phyloP scores from a whole-genome alignment of 2,113 vertebrate genomes.

The Tyto alba region DNA sequence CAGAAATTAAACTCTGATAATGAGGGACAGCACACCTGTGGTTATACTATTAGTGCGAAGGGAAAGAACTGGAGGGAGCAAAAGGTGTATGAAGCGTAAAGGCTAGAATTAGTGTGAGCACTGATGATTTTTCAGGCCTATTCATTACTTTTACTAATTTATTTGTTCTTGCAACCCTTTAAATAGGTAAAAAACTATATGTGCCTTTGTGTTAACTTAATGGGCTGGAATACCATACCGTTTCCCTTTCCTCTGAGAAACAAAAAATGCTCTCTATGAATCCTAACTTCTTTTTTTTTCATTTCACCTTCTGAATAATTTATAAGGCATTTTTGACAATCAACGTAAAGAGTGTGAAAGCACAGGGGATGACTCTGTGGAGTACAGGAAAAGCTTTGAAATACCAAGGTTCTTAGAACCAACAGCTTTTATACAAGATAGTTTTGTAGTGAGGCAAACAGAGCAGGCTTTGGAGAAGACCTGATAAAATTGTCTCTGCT shows the following conservation, averaged over 20 bases:
- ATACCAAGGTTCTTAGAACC: background rate
- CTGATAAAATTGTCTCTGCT: background rate
- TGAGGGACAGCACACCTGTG: background rate
- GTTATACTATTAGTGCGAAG: background rate
- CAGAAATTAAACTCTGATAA: background rate
- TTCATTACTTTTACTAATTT: background rate
- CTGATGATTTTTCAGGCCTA: background rate
- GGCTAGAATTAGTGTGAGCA: background rate
- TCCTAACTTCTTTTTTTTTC: background rate
- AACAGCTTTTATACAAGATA: background rate
- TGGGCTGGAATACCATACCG: background rate
- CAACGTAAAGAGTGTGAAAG: background rate
- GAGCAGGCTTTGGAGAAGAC: background rate
- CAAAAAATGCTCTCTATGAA: background rate
- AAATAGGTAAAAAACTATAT: background rate
- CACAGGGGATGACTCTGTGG: background rate
- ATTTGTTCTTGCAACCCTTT: background rate
- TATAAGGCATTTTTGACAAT: background rate
- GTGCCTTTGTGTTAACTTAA: background rate
- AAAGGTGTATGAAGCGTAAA: background rate
- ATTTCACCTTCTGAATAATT: background rate
- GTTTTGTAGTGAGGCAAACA: background rate
- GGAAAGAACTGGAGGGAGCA: background rate
- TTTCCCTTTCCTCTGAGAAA: background rate
- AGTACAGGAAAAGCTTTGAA: background rate